A percentile compares a stretch with the other conserved stretches of the same genome.
Conservation (phyloP, 1,140 invertebrate genomes). For the Octopus sinensis region DNA sequence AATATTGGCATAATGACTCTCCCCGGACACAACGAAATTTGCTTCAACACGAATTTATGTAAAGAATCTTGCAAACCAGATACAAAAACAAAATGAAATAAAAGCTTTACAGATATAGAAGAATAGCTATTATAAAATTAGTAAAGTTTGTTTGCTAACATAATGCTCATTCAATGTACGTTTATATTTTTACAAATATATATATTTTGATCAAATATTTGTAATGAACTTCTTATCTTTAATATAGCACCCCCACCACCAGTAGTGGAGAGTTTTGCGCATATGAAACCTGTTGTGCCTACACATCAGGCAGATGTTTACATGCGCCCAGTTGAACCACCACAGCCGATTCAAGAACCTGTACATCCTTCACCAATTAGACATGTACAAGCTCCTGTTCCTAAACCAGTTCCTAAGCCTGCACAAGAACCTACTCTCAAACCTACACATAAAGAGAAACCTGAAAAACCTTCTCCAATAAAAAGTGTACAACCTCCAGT, state of each 20-base stretch:
- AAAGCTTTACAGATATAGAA: too few relatives aligned
- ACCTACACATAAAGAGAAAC: constrained; percentile 28
- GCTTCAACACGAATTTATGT: too few relatives aligned
- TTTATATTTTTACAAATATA: too few relatives aligned
- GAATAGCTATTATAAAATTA: too few relatives aligned
- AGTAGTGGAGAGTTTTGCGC: neutral
- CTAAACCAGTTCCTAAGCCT: constrained; percentile 4
- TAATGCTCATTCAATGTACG: too few relatives aligned
- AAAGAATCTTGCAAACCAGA: too few relatives aligned
- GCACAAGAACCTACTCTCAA: neutral
- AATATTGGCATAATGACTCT: too few relatives aligned
- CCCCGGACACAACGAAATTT: too few relatives aligned
- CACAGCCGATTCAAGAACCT: neutral
- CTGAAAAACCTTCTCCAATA: constrained; percentile 36
- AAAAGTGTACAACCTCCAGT: constrained; percentile 43
- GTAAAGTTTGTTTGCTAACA: too few relatives aligned
- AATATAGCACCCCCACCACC: neutral
- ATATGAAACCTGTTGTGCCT: neutral
- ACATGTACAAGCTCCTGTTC: constrained; percentile 7
- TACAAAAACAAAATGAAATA: too few relatives aligned
- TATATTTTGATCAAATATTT: too few relatives aligned
- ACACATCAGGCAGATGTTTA: neutral
- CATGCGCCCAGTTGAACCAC: neutral
- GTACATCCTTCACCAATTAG: neutral
- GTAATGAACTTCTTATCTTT: too few relatives aligned